Conservation (phyloP, 2,888 invertebrate genomes). For the Liposcelis brunnea region DNA sequence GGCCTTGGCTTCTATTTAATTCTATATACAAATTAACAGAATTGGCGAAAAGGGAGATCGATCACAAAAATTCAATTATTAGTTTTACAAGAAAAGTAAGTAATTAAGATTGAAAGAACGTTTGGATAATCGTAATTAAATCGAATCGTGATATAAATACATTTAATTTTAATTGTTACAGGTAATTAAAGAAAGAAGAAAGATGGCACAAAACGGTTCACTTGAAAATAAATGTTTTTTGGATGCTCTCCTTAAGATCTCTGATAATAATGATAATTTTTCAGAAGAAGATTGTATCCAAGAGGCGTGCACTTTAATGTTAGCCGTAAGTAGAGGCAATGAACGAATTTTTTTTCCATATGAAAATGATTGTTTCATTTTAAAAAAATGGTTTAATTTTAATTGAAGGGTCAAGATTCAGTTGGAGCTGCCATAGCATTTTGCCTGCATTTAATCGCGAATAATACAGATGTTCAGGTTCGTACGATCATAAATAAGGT, state of each 20-base stretch:
- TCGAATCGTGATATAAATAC: too few species aligned
- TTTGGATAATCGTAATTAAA: too few species aligned
- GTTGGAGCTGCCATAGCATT: constrained; percentile 39
- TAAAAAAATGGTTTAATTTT: constrained; percentile 2
- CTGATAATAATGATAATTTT: constrained; percentile 31
- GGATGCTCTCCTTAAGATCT: constrained; percentile 36
- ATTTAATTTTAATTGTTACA: background rate
- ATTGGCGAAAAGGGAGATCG: constrained; percentile 30
- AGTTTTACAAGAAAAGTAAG: constrained; percentile 29
- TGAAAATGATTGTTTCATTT: constrained; percentile 1
- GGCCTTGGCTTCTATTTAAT: constrained; percentile 39
- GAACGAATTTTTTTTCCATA: background rate
- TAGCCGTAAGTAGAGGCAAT: constrained; percentile 29
- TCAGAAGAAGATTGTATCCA: constrained; percentile 38
- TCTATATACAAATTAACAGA: constrained; percentile 35
- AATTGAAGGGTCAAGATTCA: constrained; percentile 38
- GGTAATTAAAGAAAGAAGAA: background rate
- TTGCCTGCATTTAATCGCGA: constrained; percentile 35
- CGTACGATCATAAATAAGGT: background rate
- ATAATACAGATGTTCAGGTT: constrained; percentile 31
- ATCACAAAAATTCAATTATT: constrained; percentile 31
- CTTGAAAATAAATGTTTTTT: constrained; percentile 27
- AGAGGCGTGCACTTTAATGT: constrained; percentile 43
- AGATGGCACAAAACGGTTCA: too few species aligned
- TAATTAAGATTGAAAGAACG: too few species aligned